Percentiles rank a stretch among this genome's conserved stretches.
phyloP scores from a whole-genome alignment of 2,888 invertebrate species.

The Acanthacorydalis orientalis region DNA sequence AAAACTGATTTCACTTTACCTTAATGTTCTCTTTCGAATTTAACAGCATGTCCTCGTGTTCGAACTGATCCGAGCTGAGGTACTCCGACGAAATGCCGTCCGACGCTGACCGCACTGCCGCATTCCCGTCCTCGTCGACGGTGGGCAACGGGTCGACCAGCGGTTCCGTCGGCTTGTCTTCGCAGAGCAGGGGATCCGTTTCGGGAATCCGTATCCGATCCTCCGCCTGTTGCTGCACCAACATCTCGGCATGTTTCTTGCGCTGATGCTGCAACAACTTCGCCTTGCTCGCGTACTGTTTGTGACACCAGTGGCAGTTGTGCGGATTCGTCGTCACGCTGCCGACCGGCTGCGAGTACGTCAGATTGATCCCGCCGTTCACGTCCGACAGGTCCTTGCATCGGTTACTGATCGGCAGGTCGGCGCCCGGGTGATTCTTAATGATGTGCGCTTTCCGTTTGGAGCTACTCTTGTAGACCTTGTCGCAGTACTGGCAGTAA shows the following conservation, averaged over 20 bases:
- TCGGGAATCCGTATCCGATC: background rate
- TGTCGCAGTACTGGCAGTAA: constrained; percentile 72
- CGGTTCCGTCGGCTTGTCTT: too few species aligned
- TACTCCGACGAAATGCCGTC: too few species aligned
- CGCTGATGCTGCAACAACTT: constrained; percentile 54
- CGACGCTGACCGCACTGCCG: too few species aligned
- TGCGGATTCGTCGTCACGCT: constrained; percentile 54
- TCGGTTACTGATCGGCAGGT: constrained; percentile 36
- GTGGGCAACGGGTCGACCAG: too few species aligned
- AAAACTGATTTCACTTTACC: too few species aligned
- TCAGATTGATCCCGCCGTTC: constrained; percentile 34
- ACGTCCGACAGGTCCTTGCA: constrained; percentile 11
- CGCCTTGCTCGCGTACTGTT: constrained; percentile 71
- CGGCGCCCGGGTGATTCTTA: constrained; percentile 67
- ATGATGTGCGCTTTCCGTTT: constrained; percentile 69
- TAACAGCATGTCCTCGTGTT: too few species aligned
- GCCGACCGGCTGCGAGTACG: constrained; percentile 53
- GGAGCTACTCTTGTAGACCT: constrained; percentile 68
- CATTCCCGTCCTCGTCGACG: too few species aligned
- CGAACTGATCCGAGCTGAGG: too few species aligned
- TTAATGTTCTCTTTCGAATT: too few species aligned
- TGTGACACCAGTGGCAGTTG: constrained; percentile 64
- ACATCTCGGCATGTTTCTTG: constrained; percentile 36
- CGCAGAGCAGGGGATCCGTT: background rate
- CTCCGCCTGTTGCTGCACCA: constrained; percentile 16